Evolutionary conservation across 2,113 vertebrate species (phyloP).

Genomic region (Tangachromis dhanisi): DNA sequence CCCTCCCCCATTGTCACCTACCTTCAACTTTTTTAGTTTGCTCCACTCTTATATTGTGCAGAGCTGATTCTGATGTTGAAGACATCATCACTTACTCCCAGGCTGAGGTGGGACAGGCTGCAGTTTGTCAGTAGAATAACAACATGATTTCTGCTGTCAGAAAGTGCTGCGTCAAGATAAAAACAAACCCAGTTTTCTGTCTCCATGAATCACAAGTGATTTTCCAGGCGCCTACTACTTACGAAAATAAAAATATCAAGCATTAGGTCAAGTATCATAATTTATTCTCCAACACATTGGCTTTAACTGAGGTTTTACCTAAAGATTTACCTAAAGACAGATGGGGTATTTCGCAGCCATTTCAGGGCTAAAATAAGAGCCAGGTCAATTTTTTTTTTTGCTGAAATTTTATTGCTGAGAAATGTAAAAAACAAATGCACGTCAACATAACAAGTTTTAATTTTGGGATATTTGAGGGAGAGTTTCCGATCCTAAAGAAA

Average conservation of each 20-base stretch:
- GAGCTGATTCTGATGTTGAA: background rate
- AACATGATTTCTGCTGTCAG: constrained; percentile 7
- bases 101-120: background rate
- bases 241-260: background rate
- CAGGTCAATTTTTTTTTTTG: background rate
- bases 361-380: background rate
- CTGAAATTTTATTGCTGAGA: background rate
- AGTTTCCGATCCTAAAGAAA: background rate
- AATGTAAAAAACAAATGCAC: background rate
- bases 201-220: background rate
- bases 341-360: background rate
- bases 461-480: background rate
- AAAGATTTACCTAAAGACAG: background rate
- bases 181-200: background rate
- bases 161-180: background rate
- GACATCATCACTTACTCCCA: background rate
- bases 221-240: background rate
- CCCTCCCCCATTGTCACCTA: background rate
- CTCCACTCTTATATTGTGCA: background rate
- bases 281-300: background rate
- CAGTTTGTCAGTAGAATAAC: background rate
- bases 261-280: background rate
- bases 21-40: background rate
- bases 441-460: background rate
- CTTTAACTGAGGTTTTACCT: background rate